These are phyloP conservation scores for Trissonchulus sp. DNA, from an alignment of 2,888 invertebrate genomes.

Conservation along the genomic window DNA sequence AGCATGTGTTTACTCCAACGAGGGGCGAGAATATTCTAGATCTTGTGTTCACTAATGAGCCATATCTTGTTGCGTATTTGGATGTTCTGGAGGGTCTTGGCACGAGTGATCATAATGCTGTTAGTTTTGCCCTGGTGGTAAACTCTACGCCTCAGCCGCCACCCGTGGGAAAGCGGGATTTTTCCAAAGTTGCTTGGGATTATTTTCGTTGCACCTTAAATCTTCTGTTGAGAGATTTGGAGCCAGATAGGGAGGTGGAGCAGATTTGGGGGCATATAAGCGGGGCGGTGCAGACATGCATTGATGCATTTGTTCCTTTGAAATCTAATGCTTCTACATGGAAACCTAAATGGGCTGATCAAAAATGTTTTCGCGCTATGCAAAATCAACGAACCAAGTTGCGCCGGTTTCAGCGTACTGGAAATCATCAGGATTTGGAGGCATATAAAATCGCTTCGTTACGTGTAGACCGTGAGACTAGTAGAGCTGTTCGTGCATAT, in stretches of 20 bases:
- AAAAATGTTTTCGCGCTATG: constrained; percentile 2
- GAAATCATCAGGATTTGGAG: not conserved
- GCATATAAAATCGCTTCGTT: not conserved
- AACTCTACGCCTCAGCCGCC: not conserved
- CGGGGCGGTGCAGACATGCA: not conserved
- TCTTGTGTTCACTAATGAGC: not conserved
- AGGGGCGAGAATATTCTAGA: not conserved
- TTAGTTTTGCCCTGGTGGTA: not conserved
- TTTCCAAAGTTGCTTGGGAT: not conserved
- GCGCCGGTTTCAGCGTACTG: not conserved
- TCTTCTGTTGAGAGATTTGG: not conserved
- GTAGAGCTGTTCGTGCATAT: not conserved
- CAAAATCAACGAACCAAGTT: constrained; percentile 10
- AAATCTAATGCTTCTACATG: not conserved
- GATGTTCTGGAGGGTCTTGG: not conserved
- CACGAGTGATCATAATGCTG: not conserved
- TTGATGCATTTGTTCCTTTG: not conserved
- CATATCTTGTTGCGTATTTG: not conserved
- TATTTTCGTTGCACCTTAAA: not conserved
- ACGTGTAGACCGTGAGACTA: not conserved
- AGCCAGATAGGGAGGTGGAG: not conserved
- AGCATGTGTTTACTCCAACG: not conserved
- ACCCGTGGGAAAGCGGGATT: not conserved
- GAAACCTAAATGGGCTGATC: not conserved
- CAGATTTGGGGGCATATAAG: not conserved